Conservation (phyloP, 2,113 vertebrate species). For the Pseudonaja textilis region DNA sequence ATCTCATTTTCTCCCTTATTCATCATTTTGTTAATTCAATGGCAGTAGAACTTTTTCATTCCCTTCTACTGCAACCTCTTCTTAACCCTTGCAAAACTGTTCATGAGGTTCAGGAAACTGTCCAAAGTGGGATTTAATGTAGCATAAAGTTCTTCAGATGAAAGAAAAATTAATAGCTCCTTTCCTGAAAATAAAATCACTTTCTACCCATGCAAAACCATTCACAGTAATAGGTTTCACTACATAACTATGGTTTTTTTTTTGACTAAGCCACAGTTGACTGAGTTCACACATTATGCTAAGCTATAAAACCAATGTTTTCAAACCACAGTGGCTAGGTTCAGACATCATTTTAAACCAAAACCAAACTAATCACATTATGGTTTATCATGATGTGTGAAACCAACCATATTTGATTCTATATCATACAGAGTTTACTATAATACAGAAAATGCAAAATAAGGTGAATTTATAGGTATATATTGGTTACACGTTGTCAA, state of each 20-base stretch:
- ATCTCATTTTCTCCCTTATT: constrained; percentile 69
- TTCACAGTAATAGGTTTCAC: not conserved
- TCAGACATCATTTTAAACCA: not conserved
- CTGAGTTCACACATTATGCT: not conserved
- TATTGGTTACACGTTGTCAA: not conserved
- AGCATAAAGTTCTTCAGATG: not conserved
- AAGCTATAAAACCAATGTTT: not conserved
- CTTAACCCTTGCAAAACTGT: not conserved
- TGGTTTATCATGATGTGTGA: not conserved
- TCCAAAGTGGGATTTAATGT: not conserved
- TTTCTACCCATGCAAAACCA: not conserved
- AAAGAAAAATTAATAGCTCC: not conserved
- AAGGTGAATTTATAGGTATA: not conserved
- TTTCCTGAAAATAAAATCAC: not conserved
- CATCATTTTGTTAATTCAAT: not conserved
- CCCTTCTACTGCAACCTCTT: not conserved
- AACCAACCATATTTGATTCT: constrained; percentile 51
- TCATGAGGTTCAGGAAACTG: not conserved
- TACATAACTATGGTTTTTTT: not conserved
- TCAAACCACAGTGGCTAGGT: not conserved
- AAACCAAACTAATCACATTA: not conserved
- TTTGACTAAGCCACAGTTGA: not conserved
- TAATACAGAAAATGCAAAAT: constrained; percentile 69
- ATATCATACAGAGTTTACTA: constrained; percentile 70
- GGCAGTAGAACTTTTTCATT: not conserved